Conservation (phyloP, 1,140 invertebrate species). For the Triops cancriformis region DNA sequence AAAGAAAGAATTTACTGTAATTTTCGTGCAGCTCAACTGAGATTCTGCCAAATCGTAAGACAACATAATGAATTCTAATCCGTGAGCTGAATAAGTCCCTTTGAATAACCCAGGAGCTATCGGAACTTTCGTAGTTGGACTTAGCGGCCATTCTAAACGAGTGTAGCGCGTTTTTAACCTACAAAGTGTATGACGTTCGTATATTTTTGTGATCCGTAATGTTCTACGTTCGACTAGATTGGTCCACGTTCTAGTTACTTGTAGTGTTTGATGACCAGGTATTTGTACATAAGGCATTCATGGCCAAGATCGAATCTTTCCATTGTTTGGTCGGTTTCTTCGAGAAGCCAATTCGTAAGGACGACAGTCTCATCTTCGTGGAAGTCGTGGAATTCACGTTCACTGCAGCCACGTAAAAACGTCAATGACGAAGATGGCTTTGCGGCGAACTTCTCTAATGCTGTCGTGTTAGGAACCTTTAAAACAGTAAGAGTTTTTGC, state of each 20-base stretch:
- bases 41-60: slow-evolving; percentile 27
- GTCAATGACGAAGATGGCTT: not conserved
- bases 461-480: not conserved
- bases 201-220: too few relatives aligned
- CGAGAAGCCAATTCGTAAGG: slow-evolving; percentile 17
- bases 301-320: slow-evolving; percentile 10
- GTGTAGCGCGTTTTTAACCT: slow-evolving; percentile 18
- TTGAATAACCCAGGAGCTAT: slow-evolving; percentile 33
- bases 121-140: slow-evolving; percentile 22
- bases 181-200: not conserved
- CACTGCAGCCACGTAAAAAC: not conserved
- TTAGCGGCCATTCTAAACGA: not conserved
- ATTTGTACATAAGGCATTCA: slow-evolving; percentile 25
- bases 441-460: not conserved
- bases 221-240: not conserved
- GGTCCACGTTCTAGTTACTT: not conserved
- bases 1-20: slow-evolving; percentile 28
- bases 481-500: not conserved
- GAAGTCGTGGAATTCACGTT: not conserved
- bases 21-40: slow-evolving; percentile 29
- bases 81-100: slow-evolving; percentile 33
- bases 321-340: slow-evolving; percentile 17
- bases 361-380: slow-evolving; percentile 13
- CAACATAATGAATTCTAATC: slow-evolving; percentile 31
- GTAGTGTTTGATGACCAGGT: slow-evolving; percentile 21